These are phyloP conservation scores for Temnothorax rugatulus DNA, from an alignment of 2,888 invertebrate species.

Conservation along the genomic window DNA sequence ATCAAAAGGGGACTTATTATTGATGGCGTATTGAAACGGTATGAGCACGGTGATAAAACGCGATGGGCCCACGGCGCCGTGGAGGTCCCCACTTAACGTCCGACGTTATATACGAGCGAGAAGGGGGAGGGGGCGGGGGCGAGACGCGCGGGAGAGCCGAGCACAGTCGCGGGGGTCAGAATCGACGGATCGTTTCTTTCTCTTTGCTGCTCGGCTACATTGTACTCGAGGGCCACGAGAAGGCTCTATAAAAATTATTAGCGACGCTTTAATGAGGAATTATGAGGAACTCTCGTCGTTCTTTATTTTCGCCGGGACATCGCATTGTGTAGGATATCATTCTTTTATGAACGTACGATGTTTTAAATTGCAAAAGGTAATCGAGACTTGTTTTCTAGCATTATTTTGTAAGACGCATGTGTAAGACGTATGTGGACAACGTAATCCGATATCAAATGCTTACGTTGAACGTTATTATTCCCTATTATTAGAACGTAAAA, in stretches of 20 bases:
- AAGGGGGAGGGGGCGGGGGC: slow-evolving; percentile 24
- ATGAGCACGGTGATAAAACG: slow-evolving; percentile 85
- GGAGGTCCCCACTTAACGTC: slow-evolving; percentile 86
- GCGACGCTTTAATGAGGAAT: slow-evolving; percentile 51
- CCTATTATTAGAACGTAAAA: not conserved
- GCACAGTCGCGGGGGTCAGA: slow-evolving; percentile 54
- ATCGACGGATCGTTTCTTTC: slow-evolving; percentile 58
- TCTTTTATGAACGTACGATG: not conserved
- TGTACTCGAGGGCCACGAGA: slow-evolving; percentile 31
- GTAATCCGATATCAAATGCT: not conserved
- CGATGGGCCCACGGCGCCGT: slow-evolving; percentile 81
- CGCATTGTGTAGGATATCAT: slow-evolving; percentile 16
- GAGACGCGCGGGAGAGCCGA: slow-evolving; percentile 49
- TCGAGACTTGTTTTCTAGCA: not conserved
- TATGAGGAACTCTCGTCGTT: slow-evolving; percentile 34
- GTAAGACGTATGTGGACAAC: not conserved
- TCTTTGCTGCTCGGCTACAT: slow-evolving; percentile 48
- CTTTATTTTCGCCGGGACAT: slow-evolving; percentile 23
- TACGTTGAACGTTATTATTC: not conserved
- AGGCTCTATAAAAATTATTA: slow-evolving; percentile 55
- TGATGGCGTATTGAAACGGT: slow-evolving; percentile 86
- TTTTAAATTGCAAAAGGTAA: slow-evolving; percentile 16
- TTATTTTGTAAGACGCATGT: not conserved
- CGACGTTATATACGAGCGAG: slow-evolving; percentile 81
- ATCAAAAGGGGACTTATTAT: slow-evolving; percentile 82